Evolutionary conservation across 2,888 invertebrate genomes (phyloP), one percentile per base, ranked within the genome.

Genomic region (Andrena minutula): DNA sequence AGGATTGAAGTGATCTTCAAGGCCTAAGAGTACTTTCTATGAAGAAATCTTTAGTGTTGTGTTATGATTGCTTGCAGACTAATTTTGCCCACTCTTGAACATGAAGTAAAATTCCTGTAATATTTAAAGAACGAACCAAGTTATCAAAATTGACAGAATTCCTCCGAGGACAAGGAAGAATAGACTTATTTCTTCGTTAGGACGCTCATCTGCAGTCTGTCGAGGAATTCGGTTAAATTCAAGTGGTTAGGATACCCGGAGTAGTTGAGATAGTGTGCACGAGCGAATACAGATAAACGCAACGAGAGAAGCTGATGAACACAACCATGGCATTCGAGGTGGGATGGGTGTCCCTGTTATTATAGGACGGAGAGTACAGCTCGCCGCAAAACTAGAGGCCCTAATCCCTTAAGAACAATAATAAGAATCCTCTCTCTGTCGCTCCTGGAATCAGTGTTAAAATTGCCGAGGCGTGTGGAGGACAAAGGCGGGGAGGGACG

Each of bases 391-490:
- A 92, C 92, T 92, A 88, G 87, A 91, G 88, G 88, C 89, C 85
- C 89, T 93, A 93, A 93, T 93, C 93, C 92, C 93, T 93, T 92
- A 93, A 93, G 93, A 93, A 92, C 92, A 93, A 93, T 93, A 93
- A 93, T 93, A 93, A 92, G 93, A 93, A 93, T 93, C 93, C 92
- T 93, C 92, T 92, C 90, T 88, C 89, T 81, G 79, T 79, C 69
- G 60, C 66, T 75, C 75, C 32, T 66, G 70, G 58, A 77, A 64
- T 77, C 77, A 63, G 75, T 56, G 74, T 78, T 80, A 87, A 85
- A 86, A 84, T 82, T 86, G 68, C 79, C 63, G 68, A 51, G 73
- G 79, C 32, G 64, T 53, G 32, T 64, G 49, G 63, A 72, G 65
- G 60, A 80, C 69, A 79, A 74, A 71, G 75, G 26, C 49, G 20